Base-by-base conservation (phyloP, 2,797 vertebrate genomes). In the Bradypodion pumilum region DNA sequence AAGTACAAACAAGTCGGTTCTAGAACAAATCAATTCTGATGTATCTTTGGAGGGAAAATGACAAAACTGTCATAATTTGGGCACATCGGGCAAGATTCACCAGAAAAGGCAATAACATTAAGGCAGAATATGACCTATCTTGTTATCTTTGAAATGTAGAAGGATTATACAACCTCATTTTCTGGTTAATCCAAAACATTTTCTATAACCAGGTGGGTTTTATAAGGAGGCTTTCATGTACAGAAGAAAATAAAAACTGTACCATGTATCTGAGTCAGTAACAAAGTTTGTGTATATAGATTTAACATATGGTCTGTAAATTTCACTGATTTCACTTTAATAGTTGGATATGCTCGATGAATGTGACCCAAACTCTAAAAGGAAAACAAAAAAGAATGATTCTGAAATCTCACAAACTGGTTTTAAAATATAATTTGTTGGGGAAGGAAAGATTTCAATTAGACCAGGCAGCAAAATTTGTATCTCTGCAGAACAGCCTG, bases 111-210 rank as follows among this genome's bases (percentile, higher is more conserved):
- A 56, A 56, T 5, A 56, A n/a, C n/a, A n/a, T n/a, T n/a, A n/a
- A n/a, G n/a, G n/a, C n/a, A n/a, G n/a, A n/a, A n/a, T n/a, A n/a
- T n/a, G n/a, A n/a, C n/a, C n/a, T n/a, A n/a, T n/a, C n/a, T n/a
- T n/a, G n/a, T n/a, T n/a, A n/a, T n/a, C n/a, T n/a, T n/a, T n/a
- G n/a, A n/a, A n/a, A n/a, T n/a, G n/a, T n/a, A n/a, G 25, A 60
- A 82, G 37, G 3, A 12, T 70, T 59, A 15, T 37, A 88, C 81
- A 40, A 40, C 72, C 32, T 73, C 74, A 46, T 78, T 87, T 85
- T 32, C 63, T 66, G 5, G 2, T 42, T 73, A 1, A 69, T 75
- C 23, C 60, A 5, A 19, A 91, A 83, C 21, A 83, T 90, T 37
- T 49, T 4, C 60, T 80, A 60, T 76, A 85, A 19, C 32, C 29